Evolutionary conservation across 2,888 invertebrate species (phyloP).

Genomic region (Lathronympha strigana): DNA sequence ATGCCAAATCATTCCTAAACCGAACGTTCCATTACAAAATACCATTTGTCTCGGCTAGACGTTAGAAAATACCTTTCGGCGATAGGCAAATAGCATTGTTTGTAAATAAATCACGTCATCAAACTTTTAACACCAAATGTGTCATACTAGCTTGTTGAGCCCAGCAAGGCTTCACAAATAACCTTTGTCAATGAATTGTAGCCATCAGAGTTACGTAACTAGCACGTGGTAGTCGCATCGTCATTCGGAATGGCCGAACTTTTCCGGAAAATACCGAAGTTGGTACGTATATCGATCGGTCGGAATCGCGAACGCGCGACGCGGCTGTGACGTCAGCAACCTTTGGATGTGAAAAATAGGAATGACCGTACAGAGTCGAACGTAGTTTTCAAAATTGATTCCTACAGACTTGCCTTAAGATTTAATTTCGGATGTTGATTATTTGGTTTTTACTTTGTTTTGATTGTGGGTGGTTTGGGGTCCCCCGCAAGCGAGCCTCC

Average conservation of each 20-base stretch:
- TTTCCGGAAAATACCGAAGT: conserved; percentile 62
- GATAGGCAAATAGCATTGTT: conserved; percentile 17
- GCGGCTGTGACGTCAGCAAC: conserved; percentile 73
- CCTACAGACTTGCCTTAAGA: conserved; percentile 13
- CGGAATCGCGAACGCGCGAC: conserved; percentile 69
- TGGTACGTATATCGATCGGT: conserved; percentile 68
- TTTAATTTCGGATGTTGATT: not conserved
- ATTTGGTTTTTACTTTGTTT: conserved; percentile 1
- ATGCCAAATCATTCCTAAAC: conserved; percentile 16
- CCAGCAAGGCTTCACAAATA: conserved; percentile 64
- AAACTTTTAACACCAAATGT: conserved; percentile 13
- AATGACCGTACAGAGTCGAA: conserved; percentile 38
- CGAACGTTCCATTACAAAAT: conserved; percentile 23
- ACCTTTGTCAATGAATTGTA: conserved; percentile 80
- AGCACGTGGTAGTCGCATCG: conserved; percentile 71
- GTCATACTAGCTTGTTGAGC: conserved; percentile 52
- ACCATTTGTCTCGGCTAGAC: conserved; percentile 9
- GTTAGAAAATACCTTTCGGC: conserved; percentile 4
- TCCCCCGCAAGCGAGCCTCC: conserved; percentile 61
- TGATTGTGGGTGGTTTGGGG: conserved; percentile 35
- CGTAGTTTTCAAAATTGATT: conserved; percentile 42
- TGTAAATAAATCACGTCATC: conserved; percentile 35
- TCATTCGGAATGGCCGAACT: conserved; percentile 62
- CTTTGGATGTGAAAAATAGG: conserved; percentile 11
- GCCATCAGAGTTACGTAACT: conserved; percentile 70